Evolutionary conservation across 2,888 invertebrate genomes (phyloP).

Genomic region (Actias luna): DNA sequence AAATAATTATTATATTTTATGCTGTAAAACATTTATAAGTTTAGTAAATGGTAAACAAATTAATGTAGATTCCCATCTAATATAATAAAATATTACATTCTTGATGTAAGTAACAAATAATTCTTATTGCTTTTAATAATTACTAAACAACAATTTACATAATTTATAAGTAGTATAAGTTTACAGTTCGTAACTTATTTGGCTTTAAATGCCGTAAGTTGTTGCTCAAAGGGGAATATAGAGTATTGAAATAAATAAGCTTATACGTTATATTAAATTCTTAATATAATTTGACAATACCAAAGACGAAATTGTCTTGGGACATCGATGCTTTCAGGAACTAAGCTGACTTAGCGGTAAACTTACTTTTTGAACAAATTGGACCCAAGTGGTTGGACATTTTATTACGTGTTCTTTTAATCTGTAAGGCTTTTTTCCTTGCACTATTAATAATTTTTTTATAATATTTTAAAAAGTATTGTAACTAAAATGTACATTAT

Average conservation of each 20-base stretch:
- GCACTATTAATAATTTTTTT: too few relatives aligned
- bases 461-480: too few relatives aligned
- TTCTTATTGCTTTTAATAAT: too few relatives aligned
- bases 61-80: too few relatives aligned
- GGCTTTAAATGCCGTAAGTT: not conserved
- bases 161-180: too few relatives aligned
- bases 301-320: slow-evolving; percentile 4
- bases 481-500: too few relatives aligned
- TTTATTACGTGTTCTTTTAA: not conserved
- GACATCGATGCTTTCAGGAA: slow-evolving; percentile 5
- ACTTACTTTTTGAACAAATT: slow-evolving; percentile 6
- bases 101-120: too few relatives aligned
- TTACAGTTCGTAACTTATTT: too few relatives aligned
- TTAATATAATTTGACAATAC: not conserved
- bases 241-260: not conserved
- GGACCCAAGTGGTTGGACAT: not conserved
- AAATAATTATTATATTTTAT: too few relatives aligned
- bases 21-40: too few relatives aligned
- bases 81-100: too few relatives aligned
- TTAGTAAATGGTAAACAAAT: too few relatives aligned
- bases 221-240: not conserved
- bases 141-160: not conserved
- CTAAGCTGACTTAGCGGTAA: slow-evolving; percentile 2
- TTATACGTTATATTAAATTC: not conserved
- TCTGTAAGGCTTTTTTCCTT: not conserved